Percentiles rank a stretch among this genome's conserved stretches.
Evolutionary conservation across 1,140 invertebrate genomes (phyloP).

Genomic region (Hormaphis cornu): DNA sequence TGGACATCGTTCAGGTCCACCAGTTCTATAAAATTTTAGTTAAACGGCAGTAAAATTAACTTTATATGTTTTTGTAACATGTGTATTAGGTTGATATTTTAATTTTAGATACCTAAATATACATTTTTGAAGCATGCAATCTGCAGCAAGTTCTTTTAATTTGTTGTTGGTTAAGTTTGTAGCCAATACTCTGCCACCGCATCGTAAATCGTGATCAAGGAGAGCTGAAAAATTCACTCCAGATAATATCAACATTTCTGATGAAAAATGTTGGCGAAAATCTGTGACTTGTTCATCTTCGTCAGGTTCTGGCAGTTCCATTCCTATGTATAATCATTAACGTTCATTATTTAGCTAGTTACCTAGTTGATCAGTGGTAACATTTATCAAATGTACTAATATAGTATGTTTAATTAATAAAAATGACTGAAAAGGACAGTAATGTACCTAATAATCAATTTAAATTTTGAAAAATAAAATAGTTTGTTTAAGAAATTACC

Average conservation of each 20-base stretch:
- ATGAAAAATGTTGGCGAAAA: conserved; percentile 56
- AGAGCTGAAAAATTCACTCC: conserved; percentile 59
- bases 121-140: conserved; percentile 63
- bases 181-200: conserved; percentile 55
- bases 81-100: too few relatives aligned
- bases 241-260: conserved; percentile 49
- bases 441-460: background rate
- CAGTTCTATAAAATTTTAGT: conserved; percentile 42
- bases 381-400: background rate
- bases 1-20: conserved; percentile 61
- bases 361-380: background rate
- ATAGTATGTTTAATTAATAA: background rate
- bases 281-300: conserved; percentile 56
- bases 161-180: conserved; percentile 52
- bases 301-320: conserved; percentile 55
- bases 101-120: conserved; percentile 48
- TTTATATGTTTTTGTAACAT: background rate
- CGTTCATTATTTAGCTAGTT: background rate
- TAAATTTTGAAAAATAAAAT: background rate
- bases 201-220: conserved; percentile 58
- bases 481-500: background rate
- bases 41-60: conserved; percentile 1
- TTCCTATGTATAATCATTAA: conserved; percentile 43
- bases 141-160: conserved; percentile 48
- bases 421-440: too few relatives aligned